Conservation (phyloP, 2,888 invertebrate species). For the Agriopis leucophaearia region DNA sequence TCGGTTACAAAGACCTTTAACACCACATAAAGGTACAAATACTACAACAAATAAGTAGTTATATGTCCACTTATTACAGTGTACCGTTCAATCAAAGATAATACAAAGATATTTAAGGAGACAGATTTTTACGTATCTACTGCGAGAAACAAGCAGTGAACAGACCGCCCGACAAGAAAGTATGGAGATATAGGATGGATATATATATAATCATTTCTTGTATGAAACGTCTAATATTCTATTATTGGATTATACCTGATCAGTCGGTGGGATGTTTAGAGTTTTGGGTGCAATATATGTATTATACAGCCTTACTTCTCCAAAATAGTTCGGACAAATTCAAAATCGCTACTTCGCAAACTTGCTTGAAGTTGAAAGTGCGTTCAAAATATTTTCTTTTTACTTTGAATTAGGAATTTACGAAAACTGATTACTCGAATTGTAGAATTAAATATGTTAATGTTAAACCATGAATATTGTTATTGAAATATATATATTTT, state of each 20-base stretch:
- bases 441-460: not conserved
- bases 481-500: not conserved
- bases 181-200: not conserved
- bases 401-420: not conserved
- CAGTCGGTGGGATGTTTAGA: not conserved
- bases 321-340: conserved; percentile 6
- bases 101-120: no score
- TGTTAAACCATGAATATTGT: not conserved
- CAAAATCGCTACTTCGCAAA: conserved; percentile 30
- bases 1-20: not conserved
- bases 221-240: not conserved
- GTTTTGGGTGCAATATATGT: not conserved
- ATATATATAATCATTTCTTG: no score
- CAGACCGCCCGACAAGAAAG: not conserved
- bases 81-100: no score
- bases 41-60: no score
- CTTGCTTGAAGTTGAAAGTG: conserved; percentile 30
- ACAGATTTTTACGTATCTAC: no score
- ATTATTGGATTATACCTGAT: not conserved
- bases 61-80: no score
- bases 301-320: not conserved
- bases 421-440: not conserved
- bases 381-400: conserved; percentile 16
- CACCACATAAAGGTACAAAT: no score
- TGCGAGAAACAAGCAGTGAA: not conserved